These are phyloP conservation scores for Indicator maculatus DNA, from an alignment of 2,113 vertebrate species.

Conservation along the genomic window DNA sequence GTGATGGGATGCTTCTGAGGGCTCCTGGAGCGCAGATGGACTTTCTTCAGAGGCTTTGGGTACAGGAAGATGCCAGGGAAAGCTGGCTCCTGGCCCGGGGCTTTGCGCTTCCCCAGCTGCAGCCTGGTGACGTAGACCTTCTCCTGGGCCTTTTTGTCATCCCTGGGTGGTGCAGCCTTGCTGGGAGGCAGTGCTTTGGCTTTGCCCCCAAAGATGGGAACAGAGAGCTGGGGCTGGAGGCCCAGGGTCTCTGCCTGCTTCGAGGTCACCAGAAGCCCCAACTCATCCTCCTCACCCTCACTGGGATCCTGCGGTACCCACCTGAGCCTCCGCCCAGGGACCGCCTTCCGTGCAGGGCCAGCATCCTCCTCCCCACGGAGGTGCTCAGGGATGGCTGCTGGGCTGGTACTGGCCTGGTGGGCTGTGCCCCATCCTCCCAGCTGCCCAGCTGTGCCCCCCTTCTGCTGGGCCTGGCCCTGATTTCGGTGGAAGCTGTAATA, in stretches of 20 bases:
- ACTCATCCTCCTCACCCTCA: constrained; percentile 3
- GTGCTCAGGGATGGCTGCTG: fast-evolving
- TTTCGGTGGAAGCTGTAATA: constrained; percentile 58
- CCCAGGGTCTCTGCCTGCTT: constrained; percentile 71
- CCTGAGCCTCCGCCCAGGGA: constrained; percentile 72
- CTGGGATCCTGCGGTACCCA: constrained; percentile 77
- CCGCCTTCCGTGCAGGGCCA: neutral
- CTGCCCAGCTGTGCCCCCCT: neutral
- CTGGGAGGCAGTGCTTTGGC: constrained; percentile 58
- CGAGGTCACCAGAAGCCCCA: neutral
- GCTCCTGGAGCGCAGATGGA: constrained; percentile 76
- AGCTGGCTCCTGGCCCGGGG: neutral
- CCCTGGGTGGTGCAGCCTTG: neutral
- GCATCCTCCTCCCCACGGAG: neutral
- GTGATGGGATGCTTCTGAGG: constrained; percentile 19
- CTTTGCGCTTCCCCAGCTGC: constrained; percentile 75
- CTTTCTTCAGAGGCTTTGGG: constrained; percentile 79
- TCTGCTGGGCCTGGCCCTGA: neutral
- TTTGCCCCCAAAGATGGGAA: constrained; percentile 78
- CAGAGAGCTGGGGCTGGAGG: constrained; percentile 70
- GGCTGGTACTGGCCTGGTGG: neutral
- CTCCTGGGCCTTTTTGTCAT: constrained; percentile 61
- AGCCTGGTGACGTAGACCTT: constrained; percentile 93
- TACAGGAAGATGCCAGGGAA: constrained; percentile 87
- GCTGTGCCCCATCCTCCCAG: fast-evolving